phyloP scores from a whole-genome alignment of 2,888 invertebrate species.

The Linyphia triangularis region DNA sequence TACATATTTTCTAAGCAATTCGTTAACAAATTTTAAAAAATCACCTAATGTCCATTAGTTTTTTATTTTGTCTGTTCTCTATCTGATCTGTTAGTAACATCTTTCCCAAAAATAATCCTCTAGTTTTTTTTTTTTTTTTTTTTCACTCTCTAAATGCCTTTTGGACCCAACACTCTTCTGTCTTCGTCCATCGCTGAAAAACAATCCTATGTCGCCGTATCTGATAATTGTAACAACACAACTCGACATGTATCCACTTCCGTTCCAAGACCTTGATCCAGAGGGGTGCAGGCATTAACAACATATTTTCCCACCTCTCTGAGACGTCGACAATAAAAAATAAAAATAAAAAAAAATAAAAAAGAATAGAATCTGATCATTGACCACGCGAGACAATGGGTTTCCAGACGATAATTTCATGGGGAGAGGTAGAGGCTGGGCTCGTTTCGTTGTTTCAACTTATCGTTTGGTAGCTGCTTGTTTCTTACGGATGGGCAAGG shows the following conservation, averaged over 20 bases:
- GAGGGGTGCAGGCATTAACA: slow-evolving; percentile 25
- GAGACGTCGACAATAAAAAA: slow-evolving; percentile 24
- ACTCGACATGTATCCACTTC: slow-evolving; percentile 37
- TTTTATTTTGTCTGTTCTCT: no score
- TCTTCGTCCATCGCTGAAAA: no score
- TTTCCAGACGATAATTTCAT: slow-evolving; percentile 44
- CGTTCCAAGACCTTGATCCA: slow-evolving; percentile 31
- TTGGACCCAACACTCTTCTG: no score
- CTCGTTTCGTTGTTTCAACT: slow-evolving; percentile 44
- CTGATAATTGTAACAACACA: slow-evolving; percentile 1
- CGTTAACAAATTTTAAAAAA: no score
- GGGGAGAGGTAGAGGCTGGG: slow-evolving; percentile 23
- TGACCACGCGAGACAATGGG: slow-evolving; percentile 66
- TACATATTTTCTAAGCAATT: no score
- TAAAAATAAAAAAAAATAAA: slow-evolving; percentile 84
- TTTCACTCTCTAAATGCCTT: no score
- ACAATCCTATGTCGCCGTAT: background rate
- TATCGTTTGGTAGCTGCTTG: slow-evolving; percentile 31
- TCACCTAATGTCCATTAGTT: no score
- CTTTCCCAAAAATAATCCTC: no score
- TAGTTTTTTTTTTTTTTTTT: no score
- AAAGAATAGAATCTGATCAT: slow-evolving; percentile 90
- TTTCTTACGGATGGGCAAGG: slow-evolving; percentile 29
- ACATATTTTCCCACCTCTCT: slow-evolving; percentile 48
- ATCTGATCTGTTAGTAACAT: no score